Conservation (phyloP, 1,140 invertebrate genomes). For the Kradibia gibbosae region DNA sequence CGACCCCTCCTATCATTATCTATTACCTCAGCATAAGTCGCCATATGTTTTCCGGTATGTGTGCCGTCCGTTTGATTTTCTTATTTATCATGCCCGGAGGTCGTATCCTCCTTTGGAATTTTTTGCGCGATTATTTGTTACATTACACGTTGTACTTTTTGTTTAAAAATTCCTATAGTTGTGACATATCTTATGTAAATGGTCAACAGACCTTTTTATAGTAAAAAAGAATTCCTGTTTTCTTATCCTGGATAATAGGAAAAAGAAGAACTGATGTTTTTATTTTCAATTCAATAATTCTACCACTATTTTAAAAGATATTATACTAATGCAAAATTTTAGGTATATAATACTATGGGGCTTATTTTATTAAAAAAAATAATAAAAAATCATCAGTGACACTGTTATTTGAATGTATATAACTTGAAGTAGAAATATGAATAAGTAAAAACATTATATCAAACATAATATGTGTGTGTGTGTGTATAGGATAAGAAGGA, state of each 20-base stretch:
- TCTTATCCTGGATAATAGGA: too few relatives aligned
- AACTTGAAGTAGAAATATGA: too few relatives aligned
- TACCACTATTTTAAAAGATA: not conserved
- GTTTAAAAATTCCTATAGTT: not conserved
- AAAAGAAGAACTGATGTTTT: too few relatives aligned
- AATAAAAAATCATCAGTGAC: too few relatives aligned
- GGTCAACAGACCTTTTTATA: too few relatives aligned
- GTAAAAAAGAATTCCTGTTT: too few relatives aligned
- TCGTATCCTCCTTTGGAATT: constrained; percentile 7
- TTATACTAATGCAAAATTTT: not conserved
- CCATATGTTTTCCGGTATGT: constrained; percentile 25
- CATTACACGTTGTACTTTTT: not conserved
- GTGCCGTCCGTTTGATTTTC: not conserved
- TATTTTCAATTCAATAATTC: not conserved
- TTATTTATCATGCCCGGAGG: not conserved
- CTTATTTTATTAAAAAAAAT: too few relatives aligned
- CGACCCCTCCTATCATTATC: too few relatives aligned
- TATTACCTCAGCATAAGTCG: constrained; percentile 32
- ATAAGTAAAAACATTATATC: not conserved
- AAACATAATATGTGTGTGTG: not conserved
- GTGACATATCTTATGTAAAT: too few relatives aligned
- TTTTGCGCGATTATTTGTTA: not conserved
- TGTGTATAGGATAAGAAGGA: not conserved
- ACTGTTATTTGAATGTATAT: too few relatives aligned
- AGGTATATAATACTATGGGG: not conserved